phyloP scores from a whole-genome alignment of 2,797 vertebrate genomes.

The Hirundo rustica region DNA sequence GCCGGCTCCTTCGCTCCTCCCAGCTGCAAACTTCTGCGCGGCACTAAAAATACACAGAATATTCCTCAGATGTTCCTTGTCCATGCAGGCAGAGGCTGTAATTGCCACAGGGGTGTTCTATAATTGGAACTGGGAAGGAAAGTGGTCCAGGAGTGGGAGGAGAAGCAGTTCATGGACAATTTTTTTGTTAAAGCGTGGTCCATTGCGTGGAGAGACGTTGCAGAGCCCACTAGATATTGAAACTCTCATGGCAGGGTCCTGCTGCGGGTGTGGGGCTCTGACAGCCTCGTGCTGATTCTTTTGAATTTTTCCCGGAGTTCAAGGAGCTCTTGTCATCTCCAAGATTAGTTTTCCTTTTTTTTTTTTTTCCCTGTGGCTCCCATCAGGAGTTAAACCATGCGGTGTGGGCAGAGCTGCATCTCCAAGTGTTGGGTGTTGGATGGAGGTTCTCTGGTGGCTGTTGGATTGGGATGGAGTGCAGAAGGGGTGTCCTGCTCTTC shows the following conservation, averaged over 20 bases:
- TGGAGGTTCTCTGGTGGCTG: not conserved
- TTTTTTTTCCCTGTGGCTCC: not conserved
- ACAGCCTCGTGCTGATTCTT: not conserved
- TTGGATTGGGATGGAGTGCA: not conserved
- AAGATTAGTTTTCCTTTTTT: not conserved
- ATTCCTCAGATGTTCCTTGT: conserved; percentile 23
- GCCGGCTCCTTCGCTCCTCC: not conserved
- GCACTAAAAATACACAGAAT: conserved; percentile 31
- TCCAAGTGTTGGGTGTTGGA: not conserved
- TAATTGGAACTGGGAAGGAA: conserved; percentile 16
- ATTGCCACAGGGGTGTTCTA: conserved; percentile 2
- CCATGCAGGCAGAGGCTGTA: not conserved
- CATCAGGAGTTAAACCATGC: not conserved
- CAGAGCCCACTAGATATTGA: not conserved
- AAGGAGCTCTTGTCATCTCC: not conserved
- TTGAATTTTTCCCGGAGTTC: not conserved
- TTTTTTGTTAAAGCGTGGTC: conserved; percentile 19
- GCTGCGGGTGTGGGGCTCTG: not conserved
- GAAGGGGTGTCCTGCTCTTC: not conserved
- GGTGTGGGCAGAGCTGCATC: not conserved
- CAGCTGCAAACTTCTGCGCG: conserved; percentile 30
- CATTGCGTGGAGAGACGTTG: not conserved
- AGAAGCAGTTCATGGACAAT: not conserved
- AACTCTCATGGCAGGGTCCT: not conserved
- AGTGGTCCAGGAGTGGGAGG: not conserved